Conservation (phyloP, 2,797 vertebrate genomes). For the Megaceryle alcyon region DNA sequence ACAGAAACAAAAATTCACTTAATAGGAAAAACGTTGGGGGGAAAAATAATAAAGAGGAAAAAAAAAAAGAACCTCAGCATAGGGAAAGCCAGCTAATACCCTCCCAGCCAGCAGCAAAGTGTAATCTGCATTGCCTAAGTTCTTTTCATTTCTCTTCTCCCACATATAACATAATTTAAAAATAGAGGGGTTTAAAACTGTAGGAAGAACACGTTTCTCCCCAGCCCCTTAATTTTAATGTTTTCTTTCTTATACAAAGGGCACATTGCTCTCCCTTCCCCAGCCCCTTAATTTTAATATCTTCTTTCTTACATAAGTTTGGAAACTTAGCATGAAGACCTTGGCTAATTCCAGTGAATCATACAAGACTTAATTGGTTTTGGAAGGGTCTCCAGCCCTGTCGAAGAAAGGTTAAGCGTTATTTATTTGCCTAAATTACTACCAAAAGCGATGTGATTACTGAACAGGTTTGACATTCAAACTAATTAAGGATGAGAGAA, state of each 20-base stretch:
- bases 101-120: background rate
- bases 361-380: background rate
- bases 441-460: background rate
- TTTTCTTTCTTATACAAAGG: background rate
- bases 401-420: slow-evolving; percentile 25
- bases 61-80: background rate
- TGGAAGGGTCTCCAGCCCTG: background rate
- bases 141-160: background rate
- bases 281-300: background rate
- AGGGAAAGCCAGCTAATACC: background rate
- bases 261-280: background rate
- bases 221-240: background rate
- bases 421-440: slow-evolving; percentile 47
- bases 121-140: background rate
- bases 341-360: background rate
- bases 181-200: background rate
- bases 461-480: slow-evolving; percentile 43
- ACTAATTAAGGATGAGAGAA: background rate
- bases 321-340: background rate
- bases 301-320: background rate
- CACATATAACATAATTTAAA: background rate
- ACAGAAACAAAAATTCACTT: background rate
- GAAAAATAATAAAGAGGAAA: background rate
- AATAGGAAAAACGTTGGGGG: background rate
- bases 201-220: background rate